Evolutionary conservation across 2,113 vertebrate genomes (phyloP), one percentile per base, ranked within the genome.

Genomic region (Corythaixoides concolor): DNA sequence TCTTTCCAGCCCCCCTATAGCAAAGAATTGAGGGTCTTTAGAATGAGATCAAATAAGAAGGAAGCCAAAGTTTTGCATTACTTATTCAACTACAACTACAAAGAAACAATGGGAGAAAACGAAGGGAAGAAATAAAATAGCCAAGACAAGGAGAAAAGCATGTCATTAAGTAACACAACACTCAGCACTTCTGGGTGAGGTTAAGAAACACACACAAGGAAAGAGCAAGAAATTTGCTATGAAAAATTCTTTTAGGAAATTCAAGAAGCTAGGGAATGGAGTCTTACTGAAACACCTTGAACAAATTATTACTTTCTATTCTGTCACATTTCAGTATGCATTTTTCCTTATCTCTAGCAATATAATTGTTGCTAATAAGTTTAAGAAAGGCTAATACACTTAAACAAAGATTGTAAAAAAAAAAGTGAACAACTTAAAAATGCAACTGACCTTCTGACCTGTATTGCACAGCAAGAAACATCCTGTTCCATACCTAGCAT

Each of bases 401-500:
- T 80, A 43, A 80, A 69, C 10, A 63, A 70, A 88, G 22, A 69
- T 12, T 56, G n/a, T 10, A 35, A 7, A 47, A 66, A 10, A 56
- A 73, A 58, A 72, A 58, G 20, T 11, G 15, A 91, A 75, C 12
- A 49, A 47, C 12, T 64, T 1, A 79, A 67, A 96, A 92, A 70
- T 37, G 69, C 68, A 90, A 97, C 98, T 94, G 95, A 99, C 99
- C 98, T 99, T 99, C 80, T 95, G 97, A 47, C 99, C 99, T 63
- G 99, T 99, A 75, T 99, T 99, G 95, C 98, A 98, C 70, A 99
- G 98, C 95, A 99, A 97, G 97, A 99, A 99, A 96, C 99, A 99
- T 22, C 99, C 99, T 33, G 99, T 99, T 81, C 99, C 99, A 9
- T 99, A 99, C 93, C 99, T 99, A 94, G 14, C 93, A 67, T 63